Conservation (phyloP, 2,113 vertebrate genomes). For the Leucopsar rothschildi region DNA sequence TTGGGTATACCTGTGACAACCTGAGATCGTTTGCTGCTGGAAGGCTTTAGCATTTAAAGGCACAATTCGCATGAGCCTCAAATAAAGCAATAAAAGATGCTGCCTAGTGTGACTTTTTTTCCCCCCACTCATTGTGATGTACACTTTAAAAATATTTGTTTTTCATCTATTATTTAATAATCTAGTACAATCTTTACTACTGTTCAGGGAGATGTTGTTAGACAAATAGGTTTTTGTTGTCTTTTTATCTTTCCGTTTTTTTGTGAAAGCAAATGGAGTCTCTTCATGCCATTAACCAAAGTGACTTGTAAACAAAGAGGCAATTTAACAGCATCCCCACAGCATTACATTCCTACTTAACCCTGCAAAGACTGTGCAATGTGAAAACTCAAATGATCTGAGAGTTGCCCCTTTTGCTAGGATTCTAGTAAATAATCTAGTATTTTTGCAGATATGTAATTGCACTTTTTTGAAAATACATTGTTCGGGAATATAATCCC, state of each 20-base stretch:
- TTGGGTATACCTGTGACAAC: not conserved
- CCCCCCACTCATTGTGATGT: not conserved
- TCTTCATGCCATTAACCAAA: conserved; percentile 72
- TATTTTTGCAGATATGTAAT: not conserved
- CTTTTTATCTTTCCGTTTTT: conserved; percentile 65
- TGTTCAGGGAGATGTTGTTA: conserved; percentile 52
- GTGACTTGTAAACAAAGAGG: conserved; percentile 73
- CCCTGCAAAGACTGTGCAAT: conserved; percentile 33
- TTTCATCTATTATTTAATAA: conserved; percentile 68
- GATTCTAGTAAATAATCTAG: not conserved
- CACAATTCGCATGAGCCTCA: not conserved
- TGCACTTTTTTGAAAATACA: not conserved
- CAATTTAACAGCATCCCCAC: conserved; percentile 70
- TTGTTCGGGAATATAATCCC: not conserved
- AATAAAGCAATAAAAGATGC: conserved; percentile 34
- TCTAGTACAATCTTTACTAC: conserved; percentile 34
- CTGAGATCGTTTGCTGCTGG: not conserved
- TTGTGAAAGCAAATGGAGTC: conserved; percentile 58
- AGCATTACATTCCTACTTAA: conserved; percentile 66
- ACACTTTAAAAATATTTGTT: conserved; percentile 38
- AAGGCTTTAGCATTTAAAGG: conserved; percentile 18
- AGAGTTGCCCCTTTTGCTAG: conserved; percentile 7
- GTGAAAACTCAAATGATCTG: conserved; percentile 20
- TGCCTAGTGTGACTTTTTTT: not conserved
- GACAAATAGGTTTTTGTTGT: conserved; percentile 75